Base-by-base conservation (phyloP, 2,797 vertebrate genomes). In the Gadopsis marmoratus region DNA sequence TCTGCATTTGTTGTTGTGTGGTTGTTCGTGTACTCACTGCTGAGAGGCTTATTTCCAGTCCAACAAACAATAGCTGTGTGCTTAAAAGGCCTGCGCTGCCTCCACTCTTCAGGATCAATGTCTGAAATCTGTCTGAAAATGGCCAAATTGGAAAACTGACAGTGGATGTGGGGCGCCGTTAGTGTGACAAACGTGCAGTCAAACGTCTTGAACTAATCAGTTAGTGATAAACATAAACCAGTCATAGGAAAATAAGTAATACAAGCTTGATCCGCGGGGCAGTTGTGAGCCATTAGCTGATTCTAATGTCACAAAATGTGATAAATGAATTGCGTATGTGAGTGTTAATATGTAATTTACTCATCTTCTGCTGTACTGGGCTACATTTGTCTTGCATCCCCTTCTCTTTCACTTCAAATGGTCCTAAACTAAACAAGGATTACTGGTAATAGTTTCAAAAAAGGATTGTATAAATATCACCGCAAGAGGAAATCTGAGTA, bases 111-210 rank as follows among this genome's bases (percentile, higher is more conserved):
- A n/a, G 76, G 89, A 92, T 91, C 90, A 91, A 89, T 91, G 75
- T 81, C 47, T 54, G 54, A 72, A 92, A 93, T 92, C 92, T 58
- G 89, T 92, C 90, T 92, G 86, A 92, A 93, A 94, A 93, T 91
- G 85, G 76, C 86, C 73, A 85, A 89, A 81, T 17, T 41, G 71
- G 67, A 79, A 83, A 85, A 81, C 33, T 65, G 74, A 64, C 64
- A 23, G 10, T 41, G 37, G 85, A 86, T 80, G 26, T 82, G 71
- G 74, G 74, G n/a, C 58, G 1, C 63, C 80, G 75, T 84, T 74
- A 83, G 65, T 85, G 79, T 80, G 71, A 76, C 4, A 1, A 26
- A 26, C 26, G 53, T 58, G 63, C 58, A 77, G 76, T 76, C 60
- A 83, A 88, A 84, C 48, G 19, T 66, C 10, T 76, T 81, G 76